Evolutionary conservation across 2,797 vertebrate genomes (phyloP), one percentile per base, ranked within the genome.

Genomic region (Ptychobarbus kaznakovi): DNA sequence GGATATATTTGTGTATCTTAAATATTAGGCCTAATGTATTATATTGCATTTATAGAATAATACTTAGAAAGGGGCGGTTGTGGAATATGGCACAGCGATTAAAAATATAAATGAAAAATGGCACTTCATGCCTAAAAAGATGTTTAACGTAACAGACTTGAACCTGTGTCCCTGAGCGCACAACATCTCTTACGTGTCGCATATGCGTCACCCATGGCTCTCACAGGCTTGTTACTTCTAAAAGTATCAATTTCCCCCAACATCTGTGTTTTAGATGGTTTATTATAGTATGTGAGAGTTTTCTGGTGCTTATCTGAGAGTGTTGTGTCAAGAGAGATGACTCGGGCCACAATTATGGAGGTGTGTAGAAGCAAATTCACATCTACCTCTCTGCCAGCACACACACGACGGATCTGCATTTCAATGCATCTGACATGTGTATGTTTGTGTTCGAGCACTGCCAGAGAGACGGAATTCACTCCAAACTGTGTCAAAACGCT

Each of bases 401-500:
- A n/a, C n/a, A 51, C 49, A 18, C 1, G 1, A 35, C 22, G 13
- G 40, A 46, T 61, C 28, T 75, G 42, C 42, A 51, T 75, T 38
- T 83, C 15, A 51, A 20, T 38, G 51, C 5, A 2, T 61, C 42
- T 46, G 70, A 68, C 73, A 3, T 76, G 44, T 53, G 46, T 51
- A 35, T 9, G 73, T 66, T 79, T 63, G 61, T 83, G 83, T 79
- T 58, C 5, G 69, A 80, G 68, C 77, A 80, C n/a, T 63, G 77
- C 77, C 56, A 80, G 69, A 80, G 68, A 80, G 75, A 79, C 28
- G 28, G 68, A 73, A 51, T 74, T 85, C 22, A 63, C 68, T 85
- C 83, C 84, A 85, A 80, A 85, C 77, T 80, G 76, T 73, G 56
- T 72, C 68, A 80, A 78, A 85, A 85, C 32, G 32, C 84, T 85